Conservation (phyloP, 2,888 invertebrate species). For the Himalopsyche japonica region DNA sequence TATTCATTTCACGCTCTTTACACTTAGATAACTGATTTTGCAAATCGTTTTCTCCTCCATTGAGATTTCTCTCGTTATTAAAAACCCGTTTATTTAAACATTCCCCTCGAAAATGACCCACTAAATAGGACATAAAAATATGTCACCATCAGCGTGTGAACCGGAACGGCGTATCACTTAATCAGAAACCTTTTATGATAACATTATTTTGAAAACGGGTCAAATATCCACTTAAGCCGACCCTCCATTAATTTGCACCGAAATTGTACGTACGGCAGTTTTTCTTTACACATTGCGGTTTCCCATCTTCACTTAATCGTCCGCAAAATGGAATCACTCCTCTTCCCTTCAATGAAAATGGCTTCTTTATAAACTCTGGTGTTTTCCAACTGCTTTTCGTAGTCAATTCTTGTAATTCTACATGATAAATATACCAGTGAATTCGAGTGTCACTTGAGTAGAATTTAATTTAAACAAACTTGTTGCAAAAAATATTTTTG, state of each 20-base stretch:
- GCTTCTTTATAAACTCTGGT: not conserved
- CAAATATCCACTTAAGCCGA: slow-evolving; percentile 31
- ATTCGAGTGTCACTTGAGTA: no score
- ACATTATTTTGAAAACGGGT: slow-evolving; percentile 31
- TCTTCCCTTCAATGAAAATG: not conserved
- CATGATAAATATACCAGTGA: no score
- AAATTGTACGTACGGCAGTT: slow-evolving; percentile 22
- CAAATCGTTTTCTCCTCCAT: not conserved
- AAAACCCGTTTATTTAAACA: not conserved
- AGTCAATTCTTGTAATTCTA: no score
- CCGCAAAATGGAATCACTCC: not conserved
- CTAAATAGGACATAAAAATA: slow-evolving; percentile 12
- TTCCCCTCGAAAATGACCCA: not conserved
- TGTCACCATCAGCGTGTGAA: slow-evolving; percentile 19
- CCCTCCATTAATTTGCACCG: slow-evolving; percentile 32
- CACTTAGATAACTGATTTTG: not conserved
- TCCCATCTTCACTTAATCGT: not conserved
- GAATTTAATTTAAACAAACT: no score
- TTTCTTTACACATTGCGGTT: slow-evolving; percentile 6
- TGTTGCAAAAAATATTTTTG: no score
- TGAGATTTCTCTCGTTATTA: not conserved
- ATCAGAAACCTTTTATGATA: slow-evolving; percentile 32
- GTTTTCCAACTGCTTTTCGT: not conserved
- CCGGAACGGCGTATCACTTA: slow-evolving; percentile 23
- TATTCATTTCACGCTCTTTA: not conserved